Base-by-base conservation (phyloP, 2,797 vertebrate species). In the Rhinoraja longicauda region DNA sequence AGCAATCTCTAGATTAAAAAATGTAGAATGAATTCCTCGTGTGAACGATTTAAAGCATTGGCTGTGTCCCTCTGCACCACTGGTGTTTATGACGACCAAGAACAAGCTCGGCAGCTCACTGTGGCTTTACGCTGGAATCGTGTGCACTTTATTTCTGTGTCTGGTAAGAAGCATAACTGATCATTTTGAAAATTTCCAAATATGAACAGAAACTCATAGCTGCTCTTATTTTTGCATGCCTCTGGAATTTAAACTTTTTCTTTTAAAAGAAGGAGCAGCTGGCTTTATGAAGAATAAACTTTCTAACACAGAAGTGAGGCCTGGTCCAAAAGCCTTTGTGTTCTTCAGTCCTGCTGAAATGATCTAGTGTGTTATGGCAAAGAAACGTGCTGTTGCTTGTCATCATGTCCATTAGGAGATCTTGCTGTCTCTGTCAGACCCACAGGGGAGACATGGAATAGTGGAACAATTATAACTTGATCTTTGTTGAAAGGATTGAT, bases 1-100 rank as follows among this genome's bases (percentile, higher is more conserved):
- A 92, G 67, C 39, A 92, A 92, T 92, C 57, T 72, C 39, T 15
- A 92, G 75, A 92, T 53, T 53, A 75, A 92, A 92, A 88, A 92
- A 45, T 73, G 90, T 73, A 53, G 9, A 91, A 45, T 36, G 64
- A 36, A 67, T 92, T 75, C 26, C 90, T 53, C 39, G 4, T n/a
- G 70, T 53, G 90, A n/a, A 73, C 10, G 24, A 75, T 92, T 75
- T 39, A 17, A 53, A 92, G 70, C 36, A 73, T 73, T 92, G 70
- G 6, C 72, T 92, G 90, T 92, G 13, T 92, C 90, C 64, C 70
- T 72, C 64, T 57, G 12, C 90, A 75, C 70, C 75, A 26, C 32
- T 91, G 24, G 36, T 91, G 90, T 91, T 90, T 72, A 90, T 10
- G 26, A 45, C 64, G n/a, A 70, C 70, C 70, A 73, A 26, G 39